Conservation (phyloP, 2,797 vertebrate species). For the Pseudotriccus pelzelni region DNA sequence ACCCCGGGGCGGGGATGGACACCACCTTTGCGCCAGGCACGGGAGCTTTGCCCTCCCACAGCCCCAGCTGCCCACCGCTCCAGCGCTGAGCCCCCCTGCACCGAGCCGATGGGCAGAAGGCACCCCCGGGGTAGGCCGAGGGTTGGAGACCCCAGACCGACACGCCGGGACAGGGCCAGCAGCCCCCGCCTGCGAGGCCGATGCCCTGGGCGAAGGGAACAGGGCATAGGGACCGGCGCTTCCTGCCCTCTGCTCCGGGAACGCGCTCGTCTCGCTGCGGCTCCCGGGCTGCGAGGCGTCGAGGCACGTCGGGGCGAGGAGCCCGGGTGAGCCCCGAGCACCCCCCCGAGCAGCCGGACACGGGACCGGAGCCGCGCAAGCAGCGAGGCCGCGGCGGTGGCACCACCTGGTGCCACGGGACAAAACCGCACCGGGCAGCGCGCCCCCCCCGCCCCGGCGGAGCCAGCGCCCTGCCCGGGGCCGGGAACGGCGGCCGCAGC, state of each 20-base stretch:
- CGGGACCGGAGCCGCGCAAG: background rate
- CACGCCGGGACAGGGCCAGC: background rate
- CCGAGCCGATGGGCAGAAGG: background rate
- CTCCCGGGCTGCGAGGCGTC: background rate
- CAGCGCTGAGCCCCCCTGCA: background rate
- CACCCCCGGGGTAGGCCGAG: rapidly evolving
- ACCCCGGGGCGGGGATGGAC: background rate
- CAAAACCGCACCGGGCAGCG: background rate
- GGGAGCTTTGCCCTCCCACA: background rate
- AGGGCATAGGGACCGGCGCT: rapidly evolving
- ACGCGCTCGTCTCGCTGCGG: rapidly evolving
- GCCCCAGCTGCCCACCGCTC: too few relatives aligned
- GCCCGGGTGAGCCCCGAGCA: rapidly evolving
- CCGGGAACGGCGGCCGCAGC: rapidly evolving
- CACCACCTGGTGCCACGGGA: background rate
- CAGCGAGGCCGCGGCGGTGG: background rate
- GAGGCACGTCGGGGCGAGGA: rapidly evolving
- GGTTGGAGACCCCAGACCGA: background rate
- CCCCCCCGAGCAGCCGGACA: rapidly evolving
- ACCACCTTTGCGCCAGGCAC: background rate
- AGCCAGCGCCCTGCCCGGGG: background rate
- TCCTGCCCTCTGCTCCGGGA: background rate
- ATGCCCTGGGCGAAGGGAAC: background rate
- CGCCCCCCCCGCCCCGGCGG: background rate
- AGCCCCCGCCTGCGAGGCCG: rapidly evolving